Conservation (phyloP, 2,113 vertebrate genomes). For the Kobus ellipsiprymnus region DNA sequence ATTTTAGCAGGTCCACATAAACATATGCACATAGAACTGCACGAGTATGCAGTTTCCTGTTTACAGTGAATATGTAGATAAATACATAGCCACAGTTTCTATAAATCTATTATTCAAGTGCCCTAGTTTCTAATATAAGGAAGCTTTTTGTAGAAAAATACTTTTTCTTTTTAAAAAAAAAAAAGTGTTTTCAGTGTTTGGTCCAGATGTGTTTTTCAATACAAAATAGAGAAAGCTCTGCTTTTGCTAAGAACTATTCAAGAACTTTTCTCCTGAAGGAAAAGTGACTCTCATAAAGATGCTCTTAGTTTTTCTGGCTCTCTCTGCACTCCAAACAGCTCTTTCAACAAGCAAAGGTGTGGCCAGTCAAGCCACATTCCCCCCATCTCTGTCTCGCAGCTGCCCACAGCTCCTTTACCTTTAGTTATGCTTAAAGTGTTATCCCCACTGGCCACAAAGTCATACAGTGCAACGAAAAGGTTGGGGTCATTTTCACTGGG, state of each 20-base stretch:
- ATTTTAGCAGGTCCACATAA: neutral
- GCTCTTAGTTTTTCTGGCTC: neutral
- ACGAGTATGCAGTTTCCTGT: neutral
- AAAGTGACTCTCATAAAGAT: neutral
- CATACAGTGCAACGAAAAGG: constrained; percentile 90
- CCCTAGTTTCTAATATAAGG: neutral
- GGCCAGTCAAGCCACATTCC: neutral
- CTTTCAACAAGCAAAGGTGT: neutral
- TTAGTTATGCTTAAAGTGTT: constrained; percentile 99
- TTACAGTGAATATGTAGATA: neutral
- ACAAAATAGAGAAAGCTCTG: neutral
- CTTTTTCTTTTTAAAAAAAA: neutral
- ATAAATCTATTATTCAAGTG: neutral
- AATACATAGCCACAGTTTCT: neutral
- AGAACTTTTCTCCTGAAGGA: neutral
- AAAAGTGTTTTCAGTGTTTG: neutral
- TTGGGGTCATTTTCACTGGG: constrained; percentile 95
- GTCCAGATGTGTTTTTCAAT: neutral
- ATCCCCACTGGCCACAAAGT: constrained; percentile 98
- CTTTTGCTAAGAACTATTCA: neutral
- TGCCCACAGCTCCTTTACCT: constrained; percentile 80
- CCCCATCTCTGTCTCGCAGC: neutral
- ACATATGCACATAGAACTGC: neutral
- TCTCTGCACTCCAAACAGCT: neutral
- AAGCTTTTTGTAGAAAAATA: neutral